Conservation (phyloP, 23 tunicate species). For the Styela clava region DNA sequence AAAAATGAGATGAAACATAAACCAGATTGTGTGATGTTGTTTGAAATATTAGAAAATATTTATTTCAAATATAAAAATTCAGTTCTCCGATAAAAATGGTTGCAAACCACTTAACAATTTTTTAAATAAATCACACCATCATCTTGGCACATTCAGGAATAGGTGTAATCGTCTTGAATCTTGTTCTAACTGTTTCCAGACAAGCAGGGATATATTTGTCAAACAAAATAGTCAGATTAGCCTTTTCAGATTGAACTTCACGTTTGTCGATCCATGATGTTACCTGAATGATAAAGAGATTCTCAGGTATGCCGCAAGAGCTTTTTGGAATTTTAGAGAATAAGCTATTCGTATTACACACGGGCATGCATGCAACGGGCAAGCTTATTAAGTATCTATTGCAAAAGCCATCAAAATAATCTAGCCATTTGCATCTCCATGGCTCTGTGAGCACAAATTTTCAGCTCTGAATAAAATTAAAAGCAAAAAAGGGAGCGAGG, state of each 20-base stretch:
- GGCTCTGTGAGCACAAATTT: no score
- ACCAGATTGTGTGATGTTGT: background rate
- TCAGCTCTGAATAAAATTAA: no score
- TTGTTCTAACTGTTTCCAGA: conserved; percentile 61
- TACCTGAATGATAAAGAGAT: conserved; percentile 50
- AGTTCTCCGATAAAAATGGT: no score
- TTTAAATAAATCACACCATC: conserved; percentile 38
- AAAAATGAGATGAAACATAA: no score
- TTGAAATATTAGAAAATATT: background rate
- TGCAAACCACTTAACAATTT: no score
- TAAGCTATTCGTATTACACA: background rate
- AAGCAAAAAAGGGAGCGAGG: no score
- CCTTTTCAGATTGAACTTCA: conserved; percentile 86
- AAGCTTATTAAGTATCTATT: no score
- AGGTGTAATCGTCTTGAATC: conserved; percentile 95
- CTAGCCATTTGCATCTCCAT: no score
- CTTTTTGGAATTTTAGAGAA: background rate
- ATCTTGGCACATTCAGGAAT: conserved; percentile 96
- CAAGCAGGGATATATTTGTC: conserved; percentile 95
- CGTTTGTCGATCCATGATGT: conserved; percentile 98
- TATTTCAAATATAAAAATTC: no score
- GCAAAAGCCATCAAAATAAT: no score
- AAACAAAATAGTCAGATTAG: conserved; percentile 91
- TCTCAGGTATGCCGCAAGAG: background rate
- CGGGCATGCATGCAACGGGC: no score